Evolutionary conservation across 2,113 vertebrate species (phyloP), one percentile per base, ranked within the genome.

Genomic region (Nettapus auritus): DNA sequence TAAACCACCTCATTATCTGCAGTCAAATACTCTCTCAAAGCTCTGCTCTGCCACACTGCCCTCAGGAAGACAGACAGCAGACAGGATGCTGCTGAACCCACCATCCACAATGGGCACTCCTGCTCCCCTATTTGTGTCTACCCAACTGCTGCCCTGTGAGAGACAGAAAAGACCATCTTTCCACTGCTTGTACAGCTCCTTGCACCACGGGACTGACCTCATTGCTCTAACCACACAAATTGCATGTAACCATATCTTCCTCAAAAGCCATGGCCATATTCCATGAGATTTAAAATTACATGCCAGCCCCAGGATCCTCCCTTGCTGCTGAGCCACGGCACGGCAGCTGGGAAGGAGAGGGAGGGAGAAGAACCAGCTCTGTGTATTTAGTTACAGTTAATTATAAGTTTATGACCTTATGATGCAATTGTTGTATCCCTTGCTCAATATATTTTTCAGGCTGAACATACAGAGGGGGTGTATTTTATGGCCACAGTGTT

Each of bases 381-480:
- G 69, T 69, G 70, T 80, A 55, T 59, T 90, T 92, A 75, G 93
- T 92, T 84, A 74, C 63, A 89, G 95, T 86, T 91, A 91, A 92
- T 88, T 94, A 93, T 89, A 96, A 94, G 59, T 96, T 95, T 97
- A 96, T 88, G 94, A 94, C 92, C 95, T 97, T 92, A 90, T 94
- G 89, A 95, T 96, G 93, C 83, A 96, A 88, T 93, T 92, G 93
- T 21, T 80, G 46, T 73, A 52, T 44, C 83, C 60, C 76, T 96
- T 93, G 86, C 92, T 95, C 96, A 91, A 91, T 83, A 95, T 40
- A 75, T 69, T 96, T 95, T 86, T 73, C 76, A 86, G 60, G 55
- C 56, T 78, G 59, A 74, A 89, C 57, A 36, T 78, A 82, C 11
- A 29, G 62, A 66, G 70, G 52, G 75, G 85, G 55, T 74, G 75